Percentiles rank a stretch among this genome's conserved stretches.
These are phyloP conservation scores for Zosterops pallidus DNA, from an alignment of 2,113 vertebrate genomes.

Conservation along the genomic window DNA sequence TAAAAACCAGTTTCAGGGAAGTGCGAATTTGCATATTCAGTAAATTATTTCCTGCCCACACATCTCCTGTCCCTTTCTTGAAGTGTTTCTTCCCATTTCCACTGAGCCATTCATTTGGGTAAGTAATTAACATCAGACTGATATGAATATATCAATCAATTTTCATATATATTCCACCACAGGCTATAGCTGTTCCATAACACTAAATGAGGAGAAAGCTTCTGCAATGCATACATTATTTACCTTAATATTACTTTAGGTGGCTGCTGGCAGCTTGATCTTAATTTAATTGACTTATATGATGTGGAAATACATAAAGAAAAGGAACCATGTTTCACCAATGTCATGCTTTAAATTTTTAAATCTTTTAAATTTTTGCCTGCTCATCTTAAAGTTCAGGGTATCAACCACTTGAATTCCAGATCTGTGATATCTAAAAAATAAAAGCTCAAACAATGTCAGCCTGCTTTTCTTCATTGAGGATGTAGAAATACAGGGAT, in stretches of 20 bases:
- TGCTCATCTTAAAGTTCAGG: background rate
- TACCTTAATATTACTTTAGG: slow-evolving; percentile 28
- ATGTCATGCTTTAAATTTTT: background rate
- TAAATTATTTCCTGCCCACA: background rate
- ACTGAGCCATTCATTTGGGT: background rate
- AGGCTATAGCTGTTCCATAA: slow-evolving; percentile 23
- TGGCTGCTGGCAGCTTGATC: slow-evolving; percentile 37
- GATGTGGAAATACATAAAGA: background rate
- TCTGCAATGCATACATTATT: slow-evolving; percentile 37
- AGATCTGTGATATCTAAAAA: background rate
- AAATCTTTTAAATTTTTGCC: background rate
- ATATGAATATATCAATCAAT: background rate
- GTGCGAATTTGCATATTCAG: background rate
- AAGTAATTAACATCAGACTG: background rate
- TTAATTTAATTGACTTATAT: slow-evolving; percentile 18
- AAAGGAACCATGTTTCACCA: background rate
- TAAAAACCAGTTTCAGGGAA: background rate
- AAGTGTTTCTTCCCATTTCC: background rate
- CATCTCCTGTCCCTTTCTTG: background rate
- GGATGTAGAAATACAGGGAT: background rate
- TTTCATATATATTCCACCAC: slow-evolving; percentile 13
- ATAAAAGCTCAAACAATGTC: background rate
- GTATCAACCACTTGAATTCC: background rate
- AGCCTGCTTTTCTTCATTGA: background rate
- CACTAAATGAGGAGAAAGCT: slow-evolving; percentile 29